Percentiles rank a stretch among this genome's conserved stretches.
Conservation (phyloP, 2,113 vertebrate genomes). For the Trematomus loennbergii region DNA sequence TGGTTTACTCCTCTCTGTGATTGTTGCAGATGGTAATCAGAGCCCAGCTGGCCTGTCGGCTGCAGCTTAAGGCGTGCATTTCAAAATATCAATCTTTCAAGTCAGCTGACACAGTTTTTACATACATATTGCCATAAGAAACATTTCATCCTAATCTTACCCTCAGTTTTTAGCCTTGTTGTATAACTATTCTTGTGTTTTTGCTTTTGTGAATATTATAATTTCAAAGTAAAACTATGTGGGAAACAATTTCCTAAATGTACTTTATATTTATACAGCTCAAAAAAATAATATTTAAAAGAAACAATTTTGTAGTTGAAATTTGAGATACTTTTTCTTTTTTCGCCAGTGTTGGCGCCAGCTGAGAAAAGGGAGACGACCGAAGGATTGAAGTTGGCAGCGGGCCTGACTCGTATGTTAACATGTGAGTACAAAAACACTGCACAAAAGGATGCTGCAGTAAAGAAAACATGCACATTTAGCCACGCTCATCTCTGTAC, state of each 20-base stretch:
- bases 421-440: constrained; percentile 32
- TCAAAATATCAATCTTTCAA: constrained; percentile 60
- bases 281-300: too few relatives aligned
- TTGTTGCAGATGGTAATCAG: constrained; percentile 72
- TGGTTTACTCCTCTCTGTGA: constrained; percentile 61
- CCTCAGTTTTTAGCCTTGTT: background rate
- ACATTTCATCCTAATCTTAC: constrained; percentile 18
- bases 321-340: too few relatives aligned
- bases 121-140: constrained; percentile 19
- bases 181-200: background rate
- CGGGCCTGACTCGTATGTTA: constrained; percentile 50
- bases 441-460: constrained; percentile 34
- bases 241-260: background rate
- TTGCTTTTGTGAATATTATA: background rate
- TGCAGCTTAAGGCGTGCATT: constrained; percentile 50
- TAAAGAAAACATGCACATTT: constrained; percentile 39
- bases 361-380: constrained; percentile 47
- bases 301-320: too few relatives aligned
- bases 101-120: constrained; percentile 41
- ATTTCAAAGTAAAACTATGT: background rate
- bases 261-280: background rate
- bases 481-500: constrained; percentile 17
- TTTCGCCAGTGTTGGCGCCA: constrained; percentile 24
- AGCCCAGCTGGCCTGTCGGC: constrained; percentile 62
- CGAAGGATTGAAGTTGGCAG: constrained; percentile 52